Evolutionary conservation across 2,888 invertebrate species (phyloP).

Genomic region (Lasius fuliginosus): DNA sequence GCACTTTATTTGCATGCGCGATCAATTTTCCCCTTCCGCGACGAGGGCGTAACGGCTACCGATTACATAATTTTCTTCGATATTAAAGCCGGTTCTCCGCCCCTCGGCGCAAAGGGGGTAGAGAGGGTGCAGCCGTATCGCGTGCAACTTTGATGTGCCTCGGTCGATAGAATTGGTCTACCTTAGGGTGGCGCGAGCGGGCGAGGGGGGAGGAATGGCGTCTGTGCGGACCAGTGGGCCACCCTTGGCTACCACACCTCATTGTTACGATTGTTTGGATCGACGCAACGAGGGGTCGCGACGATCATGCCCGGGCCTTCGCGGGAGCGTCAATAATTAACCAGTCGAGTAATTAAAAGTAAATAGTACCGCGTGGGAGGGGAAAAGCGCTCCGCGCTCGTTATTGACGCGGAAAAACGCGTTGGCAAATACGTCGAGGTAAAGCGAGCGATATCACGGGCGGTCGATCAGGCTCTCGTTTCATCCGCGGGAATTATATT

Average conservation of each 20-base stretch:
- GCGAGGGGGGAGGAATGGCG: conserved; percentile 49
- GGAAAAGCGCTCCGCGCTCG: not conserved
- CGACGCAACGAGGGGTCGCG: conserved; percentile 66
- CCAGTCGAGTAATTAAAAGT: conserved; percentile 83
- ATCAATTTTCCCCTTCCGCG: conserved; percentile 77
- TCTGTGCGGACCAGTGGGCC: conserved; percentile 66
- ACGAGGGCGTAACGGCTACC: conserved; percentile 77
- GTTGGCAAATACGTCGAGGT: conserved; percentile 57
- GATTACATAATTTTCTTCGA: conserved; percentile 85
- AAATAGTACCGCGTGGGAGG: conserved; percentile 75
- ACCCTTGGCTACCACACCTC: conserved; percentile 65
- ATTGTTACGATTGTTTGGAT: conserved; percentile 79
- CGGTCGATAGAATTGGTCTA: conserved; percentile 77
- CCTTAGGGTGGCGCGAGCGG: conserved; percentile 44
- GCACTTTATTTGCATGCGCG: conserved; percentile 84
- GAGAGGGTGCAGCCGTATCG: conserved; percentile 75
- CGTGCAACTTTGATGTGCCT: conserved; percentile 84
- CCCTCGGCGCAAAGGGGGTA: conserved; percentile 41
- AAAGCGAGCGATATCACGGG: conserved; percentile 23
- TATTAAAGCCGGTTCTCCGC: conserved; percentile 81
- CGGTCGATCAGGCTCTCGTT: conserved; percentile 14
- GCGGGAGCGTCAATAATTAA: conserved; percentile 83
- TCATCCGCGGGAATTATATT: conserved; percentile 41
- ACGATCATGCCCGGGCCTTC: conserved; percentile 72
- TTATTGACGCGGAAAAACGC: conserved; percentile 65